Percentiles rank a stretch among this genome's conserved stretches.
phyloP scores from a whole-genome alignment of 2,797 vertebrate species.

The Molossus alvarezi region DNA sequence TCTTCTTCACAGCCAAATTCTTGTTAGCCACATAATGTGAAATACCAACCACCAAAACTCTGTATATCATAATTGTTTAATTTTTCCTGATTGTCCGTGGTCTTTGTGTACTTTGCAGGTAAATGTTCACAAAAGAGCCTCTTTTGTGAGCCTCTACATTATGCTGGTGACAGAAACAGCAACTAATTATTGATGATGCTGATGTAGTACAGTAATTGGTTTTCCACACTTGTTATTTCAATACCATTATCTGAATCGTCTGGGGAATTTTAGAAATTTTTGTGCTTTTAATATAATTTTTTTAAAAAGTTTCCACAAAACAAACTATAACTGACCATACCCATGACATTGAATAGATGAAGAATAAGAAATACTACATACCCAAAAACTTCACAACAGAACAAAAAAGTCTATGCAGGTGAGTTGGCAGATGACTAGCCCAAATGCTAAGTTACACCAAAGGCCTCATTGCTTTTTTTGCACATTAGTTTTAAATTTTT shows the following conservation, averaged over 20 bases:
- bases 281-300: constrained; percentile 51
- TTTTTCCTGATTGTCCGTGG: not conserved
- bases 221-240: constrained; percentile 7
- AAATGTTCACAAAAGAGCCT: not conserved
- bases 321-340: constrained; percentile 22
- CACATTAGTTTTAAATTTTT: not conserved
- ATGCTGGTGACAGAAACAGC: not conserved
- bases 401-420: not conserved
- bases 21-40: not conserved
- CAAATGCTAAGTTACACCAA: not conserved
- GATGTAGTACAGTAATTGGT: not conserved
- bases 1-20: constrained; percentile 35
- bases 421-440: not conserved
- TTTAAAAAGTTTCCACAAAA: constrained; percentile 56
- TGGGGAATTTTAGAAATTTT: constrained; percentile 42
- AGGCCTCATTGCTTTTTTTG: not conserved
- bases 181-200: not conserved
- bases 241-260: constrained; percentile 8
- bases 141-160: not conserved
- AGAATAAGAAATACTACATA: constrained; percentile 3
- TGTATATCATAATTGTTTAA: not conserved
- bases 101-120: not conserved
- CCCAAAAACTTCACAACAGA: constrained; percentile 29
- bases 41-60: constrained; percentile 42
- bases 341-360: not conserved